A percentile compares a stretch with the other conserved stretches of the same genome.
Evolutionary conservation across 35 echinoderm and acorn worm species (phyloP).

Genomic region (Apostichopus parvimensis): DNA sequence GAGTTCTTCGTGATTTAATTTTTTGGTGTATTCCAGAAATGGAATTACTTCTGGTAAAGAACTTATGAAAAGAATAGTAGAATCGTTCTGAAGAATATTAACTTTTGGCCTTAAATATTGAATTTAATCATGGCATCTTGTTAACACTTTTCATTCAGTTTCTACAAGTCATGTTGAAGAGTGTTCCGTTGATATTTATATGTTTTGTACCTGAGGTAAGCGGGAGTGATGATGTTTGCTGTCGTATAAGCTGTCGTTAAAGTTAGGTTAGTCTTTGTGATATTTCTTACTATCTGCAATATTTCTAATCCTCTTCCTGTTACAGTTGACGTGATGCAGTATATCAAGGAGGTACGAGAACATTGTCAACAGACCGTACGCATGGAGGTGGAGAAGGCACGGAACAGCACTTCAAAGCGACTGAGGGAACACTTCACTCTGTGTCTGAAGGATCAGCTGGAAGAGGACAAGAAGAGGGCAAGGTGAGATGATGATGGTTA

Average conservation of each 20-base stretch:
- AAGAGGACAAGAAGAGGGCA: constrained; percentile 71
- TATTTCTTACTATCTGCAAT: not conserved
- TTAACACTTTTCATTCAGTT: too few species aligned
- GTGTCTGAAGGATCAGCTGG: constrained; percentile 73
- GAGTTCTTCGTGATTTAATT: too few species aligned
- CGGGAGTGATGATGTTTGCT: not conserved
- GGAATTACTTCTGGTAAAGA: too few species aligned
- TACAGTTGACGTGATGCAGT: constrained; percentile 73
- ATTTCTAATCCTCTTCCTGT: not conserved
- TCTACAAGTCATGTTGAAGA: too few species aligned
- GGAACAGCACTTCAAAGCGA: constrained; percentile 68
- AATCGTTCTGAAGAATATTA: too few species aligned
- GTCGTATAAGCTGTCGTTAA: not conserved
- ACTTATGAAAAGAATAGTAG: too few species aligned
- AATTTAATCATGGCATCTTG: too few species aligned
- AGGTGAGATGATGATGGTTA: not conserved
- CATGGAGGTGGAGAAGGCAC: constrained; percentile 75
- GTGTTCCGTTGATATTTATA: too few species aligned
- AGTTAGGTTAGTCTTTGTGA: not conserved
- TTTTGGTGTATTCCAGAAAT: too few species aligned
- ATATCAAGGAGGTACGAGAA: constrained; percentile 72
- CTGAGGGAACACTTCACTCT: constrained; percentile 70
- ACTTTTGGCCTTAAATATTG: too few species aligned
- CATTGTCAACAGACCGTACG: constrained; percentile 70
- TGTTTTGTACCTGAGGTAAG: not conserved